Base-by-base conservation (phyloP, 2,888 invertebrate species). In the Lepetodrilus schrolli region DNA sequence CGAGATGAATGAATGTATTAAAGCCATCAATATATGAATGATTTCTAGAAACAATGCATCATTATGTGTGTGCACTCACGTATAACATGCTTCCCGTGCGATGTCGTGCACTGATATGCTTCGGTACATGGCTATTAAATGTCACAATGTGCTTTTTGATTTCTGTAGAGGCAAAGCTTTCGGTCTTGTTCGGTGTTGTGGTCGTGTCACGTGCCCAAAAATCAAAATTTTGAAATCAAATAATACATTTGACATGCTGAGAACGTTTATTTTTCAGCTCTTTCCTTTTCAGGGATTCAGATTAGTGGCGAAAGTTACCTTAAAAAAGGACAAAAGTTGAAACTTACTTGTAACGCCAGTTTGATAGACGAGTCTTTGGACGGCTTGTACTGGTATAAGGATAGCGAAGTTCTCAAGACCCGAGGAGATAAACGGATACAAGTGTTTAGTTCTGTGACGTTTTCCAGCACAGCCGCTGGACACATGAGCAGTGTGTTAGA, bases 301-400 rank as follows among this genome's bases (percentile, higher is more conserved):
- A 79, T 79, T 70, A 76, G 79, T 69, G 79, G 79, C 13, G 72
- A 76, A 21, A 77, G 76, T 49, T 66, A 71, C 26, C 20, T 79
- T 37, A 73, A 76, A 50, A 78, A 78, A 68, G 83, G 83, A 17
- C 70, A 75, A 5, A 72, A 58, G 3, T 77, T 83, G 17, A 72
- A 75, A 13, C 73, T 83, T 8, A 69, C 72, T 21, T 83, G 83
- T 74, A 83, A 83, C 72, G 82, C 80, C 26, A 82, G 70, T 48
- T 51, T 79, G 72, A 71, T 70, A n/a, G 79, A 77, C 65, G 73
- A 76, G 4, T 43, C 58, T 4, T 21, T 71, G 26, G 79, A 79
- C 37, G 73, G 65, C 4, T 74, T 79, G 30, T 65, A 43, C n/a
- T 79, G 79, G 79, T 49, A 75, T 13, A 77, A 76, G 69, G 77